These are phyloP conservation scores for Danio rerio DNA, from an alignment of 2,113 vertebrate species.

Conservation along the genomic window GRCz12tu NC_133182.1:65301001-65301500, in stretches of 20 bases:
- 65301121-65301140: background rate
- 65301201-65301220: background rate
- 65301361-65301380: too few species aligned
- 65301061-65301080: background rate
- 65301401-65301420: too few species aligned
- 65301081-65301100: constrained; percentile 1
- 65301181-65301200: background rate
- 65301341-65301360: too few species aligned
- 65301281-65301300: too few species aligned
- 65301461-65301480: too few species aligned
- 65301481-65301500: too few species aligned
- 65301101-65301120: constrained; percentile 5
- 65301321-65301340: too few species aligned
- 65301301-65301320: too few species aligned
- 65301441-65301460: too few species aligned
- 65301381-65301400: too few species aligned
- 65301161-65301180: background rate
- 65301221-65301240: background rate
- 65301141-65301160: background rate
- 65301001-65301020: background rate
- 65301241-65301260: background rate
- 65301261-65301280: background rate
- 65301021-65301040: background rate
- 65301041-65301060: background rate
- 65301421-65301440: too few species aligned